Percentiles rank a stretch among this genome's conserved stretches.
phyloP scores from a whole-genome alignment of 2,888 invertebrate genomes.

The Acleris literana region DNA sequence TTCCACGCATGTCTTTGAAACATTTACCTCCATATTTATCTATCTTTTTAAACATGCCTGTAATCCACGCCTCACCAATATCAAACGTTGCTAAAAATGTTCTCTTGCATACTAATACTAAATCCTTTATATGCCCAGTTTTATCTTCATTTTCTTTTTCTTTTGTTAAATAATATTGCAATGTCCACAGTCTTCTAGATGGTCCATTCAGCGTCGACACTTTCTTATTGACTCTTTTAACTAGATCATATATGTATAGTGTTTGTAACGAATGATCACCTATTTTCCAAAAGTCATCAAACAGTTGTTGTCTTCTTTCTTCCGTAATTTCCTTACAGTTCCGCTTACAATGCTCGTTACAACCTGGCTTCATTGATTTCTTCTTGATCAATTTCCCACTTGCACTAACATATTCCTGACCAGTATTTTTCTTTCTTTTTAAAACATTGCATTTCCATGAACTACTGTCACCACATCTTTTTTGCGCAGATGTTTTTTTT shows the following conservation, averaged over 20 bases:
- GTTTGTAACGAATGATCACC: background rate
- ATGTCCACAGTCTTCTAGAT: background rate
- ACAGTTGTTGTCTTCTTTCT: background rate
- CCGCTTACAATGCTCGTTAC: background rate
- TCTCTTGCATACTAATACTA: background rate
- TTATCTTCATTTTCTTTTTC: background rate
- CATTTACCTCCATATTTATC: background rate
- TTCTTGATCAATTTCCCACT: background rate
- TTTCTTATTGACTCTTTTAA: background rate
- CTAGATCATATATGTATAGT: background rate
- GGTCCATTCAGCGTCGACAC: background rate
- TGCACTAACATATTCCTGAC: background rate
- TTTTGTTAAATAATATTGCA: background rate
- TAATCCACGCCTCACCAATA: background rate
- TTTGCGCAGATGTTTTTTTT: background rate
- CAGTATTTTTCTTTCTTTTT: background rate
- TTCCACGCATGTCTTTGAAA: background rate
- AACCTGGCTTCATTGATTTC: background rate
- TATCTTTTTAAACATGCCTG: background rate
- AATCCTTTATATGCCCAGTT: background rate
- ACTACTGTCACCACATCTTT: background rate
- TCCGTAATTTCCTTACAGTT: background rate
- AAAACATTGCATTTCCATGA: background rate
- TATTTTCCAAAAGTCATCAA: background rate
- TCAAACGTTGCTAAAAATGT: constrained; percentile 1